Percentiles rank a stretch among this genome's conserved stretches.
Conservation (phyloP, 2,888 invertebrate species). For the Pyrochroa serraticornis region DNA sequence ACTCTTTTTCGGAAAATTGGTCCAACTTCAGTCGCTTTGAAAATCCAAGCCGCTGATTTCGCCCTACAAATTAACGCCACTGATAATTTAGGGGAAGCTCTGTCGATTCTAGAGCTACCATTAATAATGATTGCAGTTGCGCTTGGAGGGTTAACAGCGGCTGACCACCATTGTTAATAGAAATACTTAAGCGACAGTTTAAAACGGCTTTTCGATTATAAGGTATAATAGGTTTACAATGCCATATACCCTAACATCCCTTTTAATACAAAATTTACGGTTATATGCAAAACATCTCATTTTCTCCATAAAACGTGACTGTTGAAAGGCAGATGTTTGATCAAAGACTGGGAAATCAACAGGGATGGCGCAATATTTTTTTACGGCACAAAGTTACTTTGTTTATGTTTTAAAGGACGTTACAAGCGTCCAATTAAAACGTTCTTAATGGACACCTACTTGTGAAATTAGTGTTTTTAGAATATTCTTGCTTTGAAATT, state of each 20-base stretch:
- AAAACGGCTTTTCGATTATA: constrained; percentile 14
- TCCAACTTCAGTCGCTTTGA: too few species aligned
- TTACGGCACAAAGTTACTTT: constrained; percentile 1
- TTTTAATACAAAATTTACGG: constrained; percentile 6
- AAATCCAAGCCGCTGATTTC: too few species aligned
- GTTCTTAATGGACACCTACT: too few species aligned
- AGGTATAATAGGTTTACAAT: too few species aligned
- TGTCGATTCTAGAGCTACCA: constrained; percentile 17
- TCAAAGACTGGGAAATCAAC: neutral
- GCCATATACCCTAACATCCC: neutral
- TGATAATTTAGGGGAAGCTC: constrained; percentile 1
- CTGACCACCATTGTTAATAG: constrained; percentile 12
- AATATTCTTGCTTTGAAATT: too few species aligned
- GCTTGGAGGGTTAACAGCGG: constrained; percentile 19
- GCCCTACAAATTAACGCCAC: neutral
- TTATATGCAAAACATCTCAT: constrained; percentile 4
- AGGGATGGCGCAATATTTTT: constrained; percentile 4
- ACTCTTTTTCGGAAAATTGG: too few species aligned
- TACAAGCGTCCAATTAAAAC: too few species aligned
- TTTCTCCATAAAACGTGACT: constrained; percentile 12
- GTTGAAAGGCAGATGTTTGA: neutral
- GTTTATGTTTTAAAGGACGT: too few species aligned
- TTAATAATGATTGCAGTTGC: constrained; percentile 25
- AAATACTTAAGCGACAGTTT: constrained; percentile 14
- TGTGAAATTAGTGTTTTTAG: too few species aligned